phyloP scores from a whole-genome alignment of 1,140 invertebrate species.

The Lucilia cuprina region DNA sequence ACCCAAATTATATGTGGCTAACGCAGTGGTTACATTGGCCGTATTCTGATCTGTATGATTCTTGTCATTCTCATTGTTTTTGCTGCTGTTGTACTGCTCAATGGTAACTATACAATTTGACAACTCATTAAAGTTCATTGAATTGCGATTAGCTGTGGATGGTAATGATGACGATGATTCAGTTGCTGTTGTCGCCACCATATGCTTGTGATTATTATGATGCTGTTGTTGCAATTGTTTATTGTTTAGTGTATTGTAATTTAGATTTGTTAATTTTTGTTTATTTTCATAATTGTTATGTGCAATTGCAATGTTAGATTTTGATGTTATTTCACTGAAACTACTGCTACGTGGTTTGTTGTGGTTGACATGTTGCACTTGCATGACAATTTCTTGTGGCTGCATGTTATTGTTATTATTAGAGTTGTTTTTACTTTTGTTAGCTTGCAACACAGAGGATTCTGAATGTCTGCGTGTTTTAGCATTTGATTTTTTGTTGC shows the following conservation, averaged over 20 bases:
- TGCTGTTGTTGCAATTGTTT: slow-evolving; percentile 28
- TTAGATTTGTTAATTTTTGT: not conserved
- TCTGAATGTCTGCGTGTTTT: slow-evolving; percentile 57
- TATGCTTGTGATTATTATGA: not conserved
- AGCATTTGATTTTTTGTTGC: slow-evolving; percentile 24
- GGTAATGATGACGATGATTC: not conserved
- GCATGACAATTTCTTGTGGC: not conserved
- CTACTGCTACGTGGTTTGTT: slow-evolving; percentile 43
- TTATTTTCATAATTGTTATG: slow-evolving; percentile 24
- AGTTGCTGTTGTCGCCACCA: not conserved
- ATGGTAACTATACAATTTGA: slow-evolving; percentile 63
- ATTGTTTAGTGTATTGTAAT: not conserved
- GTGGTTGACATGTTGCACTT: not conserved
- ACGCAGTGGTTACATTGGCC: not conserved
- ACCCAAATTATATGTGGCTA: slow-evolving; percentile 11
- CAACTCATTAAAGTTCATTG: slow-evolving; percentile 63
- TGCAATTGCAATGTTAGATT: not conserved
- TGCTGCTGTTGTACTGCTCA: slow-evolving; percentile 44
- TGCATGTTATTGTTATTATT: slow-evolving; percentile 47
- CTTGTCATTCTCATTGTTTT: slow-evolving; percentile 37
- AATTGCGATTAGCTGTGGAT: slow-evolving; percentile 53
- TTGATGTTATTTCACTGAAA: slow-evolving; percentile 38
- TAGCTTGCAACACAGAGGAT: slow-evolving; percentile 45
- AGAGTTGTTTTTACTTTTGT: slow-evolving; percentile 38
- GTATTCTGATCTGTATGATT: not conserved